Percentiles rank a stretch among this genome's conserved stretches.
Conservation (phyloP, 2,888 invertebrate species). For the Protophormia terraenovae region DNA sequence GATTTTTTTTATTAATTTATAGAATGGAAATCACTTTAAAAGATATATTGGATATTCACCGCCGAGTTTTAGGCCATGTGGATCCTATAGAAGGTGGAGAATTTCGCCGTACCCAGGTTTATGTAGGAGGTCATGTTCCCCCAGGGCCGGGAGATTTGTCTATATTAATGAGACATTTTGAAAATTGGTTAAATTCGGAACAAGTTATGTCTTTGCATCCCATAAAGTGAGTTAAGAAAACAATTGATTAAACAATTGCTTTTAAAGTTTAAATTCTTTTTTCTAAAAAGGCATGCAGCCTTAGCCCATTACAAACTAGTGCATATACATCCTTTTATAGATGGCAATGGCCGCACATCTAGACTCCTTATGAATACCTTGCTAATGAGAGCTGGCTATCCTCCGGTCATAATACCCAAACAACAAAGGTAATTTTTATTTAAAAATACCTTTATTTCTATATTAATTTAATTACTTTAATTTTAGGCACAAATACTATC, state of each 20-base stretch:
- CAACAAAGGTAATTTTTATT: conserved; percentile 84
- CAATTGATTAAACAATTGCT: neutral
- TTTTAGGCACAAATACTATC: conserved; percentile 89
- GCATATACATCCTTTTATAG: conserved; percentile 97
- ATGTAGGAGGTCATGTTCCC: conserved; percentile 96
- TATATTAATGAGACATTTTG: conserved; percentile 91
- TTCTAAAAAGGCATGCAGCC: conserved; percentile 89
- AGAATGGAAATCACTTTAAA: conserved; percentile 90
- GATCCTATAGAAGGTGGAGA: conserved; percentile 96
- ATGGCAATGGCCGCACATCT: conserved; percentile 98
- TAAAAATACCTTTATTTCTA: neutral
- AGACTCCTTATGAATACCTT: conserved; percentile 97
- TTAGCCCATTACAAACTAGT: conserved; percentile 98
- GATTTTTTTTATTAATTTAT: neutral
- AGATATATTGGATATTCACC: conserved; percentile 96
- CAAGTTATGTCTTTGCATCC: conserved; percentile 93
- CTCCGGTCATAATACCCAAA: conserved; percentile 96
- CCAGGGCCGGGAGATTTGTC: conserved; percentile 92
- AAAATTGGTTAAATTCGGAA: conserved; percentile 96
- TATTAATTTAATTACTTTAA: neutral
- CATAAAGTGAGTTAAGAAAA: conserved; percentile 84
- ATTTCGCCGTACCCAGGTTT: conserved; percentile 94
- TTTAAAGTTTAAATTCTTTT: neutral
- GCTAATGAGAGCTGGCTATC: conserved; percentile 96
- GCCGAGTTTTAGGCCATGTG: conserved; percentile 95